Percentiles rank a stretch among this genome's conserved stretches.
phyloP scores from a whole-genome alignment of 2,113 vertebrate species.

The Sebastes fasciatus region DNA sequence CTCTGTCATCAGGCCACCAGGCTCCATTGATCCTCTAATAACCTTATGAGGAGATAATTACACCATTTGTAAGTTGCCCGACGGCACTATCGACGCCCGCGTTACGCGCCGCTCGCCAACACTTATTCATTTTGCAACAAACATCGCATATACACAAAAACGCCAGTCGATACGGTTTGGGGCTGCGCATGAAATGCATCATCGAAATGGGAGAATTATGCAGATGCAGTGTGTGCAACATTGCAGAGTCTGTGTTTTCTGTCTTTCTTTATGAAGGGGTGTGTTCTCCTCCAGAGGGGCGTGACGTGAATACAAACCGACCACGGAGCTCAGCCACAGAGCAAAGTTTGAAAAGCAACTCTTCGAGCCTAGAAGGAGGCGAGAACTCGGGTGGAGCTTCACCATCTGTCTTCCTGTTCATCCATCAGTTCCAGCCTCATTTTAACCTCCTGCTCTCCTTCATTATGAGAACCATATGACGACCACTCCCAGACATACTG shows the following conservation, averaged over 20 bases:
- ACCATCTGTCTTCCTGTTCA: neutral
- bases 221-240: slow-evolving; percentile 53
- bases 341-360: slow-evolving; percentile 35
- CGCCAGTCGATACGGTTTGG: slow-evolving; percentile 63
- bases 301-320: slow-evolving; percentile 29
- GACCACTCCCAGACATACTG: rapidly evolving
- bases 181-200: slow-evolving; percentile 67
- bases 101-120: slow-evolving; percentile 62
- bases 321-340: neutral
- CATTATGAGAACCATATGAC: neutral
- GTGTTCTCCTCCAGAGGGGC: neutral
- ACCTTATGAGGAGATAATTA: slow-evolving; percentile 80
- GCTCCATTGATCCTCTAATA: slow-evolving; percentile 78
- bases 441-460: neutral
- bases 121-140: slow-evolving; percentile 75
- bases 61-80: slow-evolving; percentile 77
- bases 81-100: slow-evolving; percentile 68
- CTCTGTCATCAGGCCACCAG: slow-evolving; percentile 62
- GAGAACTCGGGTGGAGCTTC: neutral
- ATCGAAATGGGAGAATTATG: slow-evolving; percentile 72
- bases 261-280: slow-evolving; percentile 16
- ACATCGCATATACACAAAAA: slow-evolving; percentile 64
- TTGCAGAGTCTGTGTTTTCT: slow-evolving; percentile 60
- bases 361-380: neutral
- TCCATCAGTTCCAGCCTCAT: neutral